These are phyloP conservation scores for Xestobium rufovillosum DNA, from an alignment of 2,888 invertebrate species.

Conservation along the genomic window DNA sequence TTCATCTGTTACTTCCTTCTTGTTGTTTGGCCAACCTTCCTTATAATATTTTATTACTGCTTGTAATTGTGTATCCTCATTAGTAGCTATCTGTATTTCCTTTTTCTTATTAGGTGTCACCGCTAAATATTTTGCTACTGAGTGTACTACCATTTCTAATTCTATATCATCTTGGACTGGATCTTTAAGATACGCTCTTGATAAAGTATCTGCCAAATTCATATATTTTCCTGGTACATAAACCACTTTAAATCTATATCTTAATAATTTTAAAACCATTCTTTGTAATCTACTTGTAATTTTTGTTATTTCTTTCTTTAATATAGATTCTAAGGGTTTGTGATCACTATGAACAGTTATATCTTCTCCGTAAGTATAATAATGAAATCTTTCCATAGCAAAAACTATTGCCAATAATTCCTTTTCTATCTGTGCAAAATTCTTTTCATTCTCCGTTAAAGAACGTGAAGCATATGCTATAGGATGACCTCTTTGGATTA, in stretches of 20 bases:
- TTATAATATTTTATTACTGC: conserved; percentile 14
- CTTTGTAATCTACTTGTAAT: conserved; percentile 15
- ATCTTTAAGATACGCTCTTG: conserved; percentile 7
- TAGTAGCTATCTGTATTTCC: conserved; percentile 16
- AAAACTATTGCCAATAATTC: conserved; percentile 19
- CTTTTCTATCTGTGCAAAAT: conserved; percentile 16
- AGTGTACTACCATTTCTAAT: conserved; percentile 4
- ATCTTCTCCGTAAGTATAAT: conserved; percentile 20
- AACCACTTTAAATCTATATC: conserved; percentile 10
- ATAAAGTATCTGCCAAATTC: conserved; percentile 12
- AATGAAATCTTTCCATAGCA: conserved; percentile 20
- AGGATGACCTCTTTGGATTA: conserved; percentile 10
- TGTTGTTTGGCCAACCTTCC: conserved; percentile 22
- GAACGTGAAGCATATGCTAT: conserved; percentile 23
- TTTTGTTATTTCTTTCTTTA: neutral
- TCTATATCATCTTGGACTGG: neutral
- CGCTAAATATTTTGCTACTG: conserved; percentile 4
- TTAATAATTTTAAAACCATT: conserved; percentile 13
- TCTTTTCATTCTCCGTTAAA: conserved; percentile 14
- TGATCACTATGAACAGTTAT: conserved; percentile 22
- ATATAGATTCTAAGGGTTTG: conserved; percentile 14
- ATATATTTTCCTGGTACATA: conserved; percentile 11
- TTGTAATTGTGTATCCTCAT: conserved; percentile 12
- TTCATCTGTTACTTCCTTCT: conserved; percentile 11
- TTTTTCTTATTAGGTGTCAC: conserved; percentile 19